Evolutionary conservation across 2,797 vertebrate genomes (phyloP).

Genomic region (Pampus argenteus): DNA sequence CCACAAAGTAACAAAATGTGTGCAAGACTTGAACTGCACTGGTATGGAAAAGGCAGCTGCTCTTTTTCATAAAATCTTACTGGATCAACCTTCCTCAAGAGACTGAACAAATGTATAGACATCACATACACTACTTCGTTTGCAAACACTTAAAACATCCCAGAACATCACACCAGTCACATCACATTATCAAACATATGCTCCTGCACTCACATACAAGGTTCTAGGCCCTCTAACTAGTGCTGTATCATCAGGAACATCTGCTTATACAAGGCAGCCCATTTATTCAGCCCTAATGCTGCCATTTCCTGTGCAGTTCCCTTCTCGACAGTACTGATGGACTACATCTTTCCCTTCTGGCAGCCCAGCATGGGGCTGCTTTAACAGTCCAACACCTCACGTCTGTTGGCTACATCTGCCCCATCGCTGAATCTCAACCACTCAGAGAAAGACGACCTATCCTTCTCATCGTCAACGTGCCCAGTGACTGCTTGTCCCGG

Average conservation of each 20-base stretch:
- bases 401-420: slow-evolving; percentile 22
- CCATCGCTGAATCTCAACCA: slow-evolving; percentile 16
- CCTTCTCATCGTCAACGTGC: slow-evolving; percentile 42
- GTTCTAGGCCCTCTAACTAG: slow-evolving; percentile 29
- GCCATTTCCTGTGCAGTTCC: slow-evolving; percentile 43
- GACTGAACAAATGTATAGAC: slow-evolving; percentile 1
- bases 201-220: slow-evolving; percentile 36
- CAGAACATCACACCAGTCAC: slow-evolving; percentile 31
- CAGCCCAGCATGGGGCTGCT: slow-evolving; percentile 23
- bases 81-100: slow-evolving; percentile 25
- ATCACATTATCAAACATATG: slow-evolving; percentile 17
- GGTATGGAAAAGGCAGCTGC: slow-evolving; percentile 62
- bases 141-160: slow-evolving; percentile 43
- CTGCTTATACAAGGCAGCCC: slow-evolving; percentile 19
- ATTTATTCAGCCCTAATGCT: slow-evolving; percentile 45
- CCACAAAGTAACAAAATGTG: slow-evolving; percentile 47
- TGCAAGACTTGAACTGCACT: slow-evolving; percentile 47
- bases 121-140: slow-evolving; percentile 23
- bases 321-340: slow-evolving; percentile 42
- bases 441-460: slow-evolving; percentile 42
- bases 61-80: slow-evolving; percentile 34
- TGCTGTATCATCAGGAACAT: slow-evolving; percentile 25
- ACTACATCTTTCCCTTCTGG: slow-evolving; percentile 31
- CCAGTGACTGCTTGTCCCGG: slow-evolving; percentile 44
- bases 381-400: slow-evolving; percentile 21